phyloP scores from a whole-genome alignment of 1,140 invertebrate species.

The Drosophila bocqueti region DNA sequence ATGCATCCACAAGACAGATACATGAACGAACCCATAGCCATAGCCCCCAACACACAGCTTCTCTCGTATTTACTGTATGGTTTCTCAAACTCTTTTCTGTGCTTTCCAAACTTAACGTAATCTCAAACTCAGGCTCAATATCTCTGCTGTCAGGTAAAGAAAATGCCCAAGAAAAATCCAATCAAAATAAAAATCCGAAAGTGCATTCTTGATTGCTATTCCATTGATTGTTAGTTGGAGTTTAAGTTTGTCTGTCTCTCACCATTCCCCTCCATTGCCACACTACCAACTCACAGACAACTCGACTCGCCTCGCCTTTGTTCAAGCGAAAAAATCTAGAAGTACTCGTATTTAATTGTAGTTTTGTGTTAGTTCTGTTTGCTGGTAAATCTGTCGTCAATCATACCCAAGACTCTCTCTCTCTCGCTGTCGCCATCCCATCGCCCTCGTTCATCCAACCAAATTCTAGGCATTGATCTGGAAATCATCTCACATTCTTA shows the following conservation, averaged over 20 bases:
- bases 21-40: constrained; percentile 25
- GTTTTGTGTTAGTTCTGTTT: constrained; percentile 54
- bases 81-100: constrained; percentile 71
- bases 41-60: constrained; percentile 25
- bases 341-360: constrained; percentile 27
- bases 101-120: constrained; percentile 47
- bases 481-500: constrained; percentile 35
- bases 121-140: constrained; percentile 62
- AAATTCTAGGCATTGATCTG: constrained; percentile 24
- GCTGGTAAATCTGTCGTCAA: constrained; percentile 49
- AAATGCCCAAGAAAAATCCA: constrained; percentile 38
- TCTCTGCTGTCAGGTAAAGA: constrained; percentile 77
- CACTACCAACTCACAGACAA: neutral
- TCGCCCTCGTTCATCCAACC: constrained; percentile 11
- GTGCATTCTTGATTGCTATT: constrained; percentile 63
- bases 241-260: constrained; percentile 77
- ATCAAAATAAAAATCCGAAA: constrained; percentile 38
- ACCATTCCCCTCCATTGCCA: constrained; percentile 21
- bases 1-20: constrained; percentile 44
- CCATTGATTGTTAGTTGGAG: constrained; percentile 79
- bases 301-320: constrained; percentile 5
- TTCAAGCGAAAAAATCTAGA: neutral
- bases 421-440: neutral
- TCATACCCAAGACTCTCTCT: constrained; percentile 40
- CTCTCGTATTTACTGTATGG: constrained; percentile 55